A percentile compares a stretch with the other conserved stretches of the same genome.
Conservation (phyloP, 1,140 invertebrate species). For the Gonatopus flavifemur region DNA sequence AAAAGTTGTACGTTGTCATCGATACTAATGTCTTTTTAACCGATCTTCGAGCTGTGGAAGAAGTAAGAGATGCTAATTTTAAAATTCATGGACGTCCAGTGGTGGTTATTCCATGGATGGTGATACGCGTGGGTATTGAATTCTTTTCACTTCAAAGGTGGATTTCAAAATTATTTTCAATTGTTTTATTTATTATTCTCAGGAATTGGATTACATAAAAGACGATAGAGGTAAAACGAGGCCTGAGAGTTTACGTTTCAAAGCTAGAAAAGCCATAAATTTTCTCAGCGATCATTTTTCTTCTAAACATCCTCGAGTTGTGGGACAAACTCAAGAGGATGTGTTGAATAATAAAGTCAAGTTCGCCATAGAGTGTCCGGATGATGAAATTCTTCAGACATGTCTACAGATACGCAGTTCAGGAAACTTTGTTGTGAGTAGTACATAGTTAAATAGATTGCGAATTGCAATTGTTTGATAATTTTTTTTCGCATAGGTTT, state of each 20-base stretch:
- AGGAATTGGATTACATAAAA: slow-evolving; percentile 55
- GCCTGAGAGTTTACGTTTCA: slow-evolving; percentile 24
- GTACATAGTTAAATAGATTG: neutral
- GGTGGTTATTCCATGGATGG: slow-evolving; percentile 52
- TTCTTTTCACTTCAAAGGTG: neutral
- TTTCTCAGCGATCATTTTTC: slow-evolving; percentile 49
- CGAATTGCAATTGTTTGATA: too few species aligned
- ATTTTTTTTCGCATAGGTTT: slow-evolving; percentile 32
- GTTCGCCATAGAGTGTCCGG: slow-evolving; percentile 42
- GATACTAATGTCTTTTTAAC: slow-evolving; percentile 57
- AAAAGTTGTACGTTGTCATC: slow-evolving; percentile 45
- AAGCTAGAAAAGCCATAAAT: slow-evolving; percentile 42
- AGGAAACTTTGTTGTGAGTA: slow-evolving; percentile 35
- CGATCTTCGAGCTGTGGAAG: slow-evolving; percentile 37
- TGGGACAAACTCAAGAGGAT: slow-evolving; percentile 48
- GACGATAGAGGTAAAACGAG: slow-evolving; percentile 32
- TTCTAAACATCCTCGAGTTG: slow-evolving; percentile 43
- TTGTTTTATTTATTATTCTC: slow-evolving; percentile 15
- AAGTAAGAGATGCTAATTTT: slow-evolving; percentile 36
- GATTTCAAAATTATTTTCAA: slow-evolving; percentile 4
- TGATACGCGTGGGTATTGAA: slow-evolving; percentile 41
- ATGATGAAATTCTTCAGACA: slow-evolving; percentile 53
- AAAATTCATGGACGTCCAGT: slow-evolving; percentile 39
- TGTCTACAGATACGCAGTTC: slow-evolving; percentile 46
- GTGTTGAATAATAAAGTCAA: slow-evolving; percentile 40